A percentile compares a stretch with the other conserved stretches of the same genome.
Evolutionary conservation across 2,113 vertebrate genomes (phyloP).

Genomic region (Odontophorus gujanensis): DNA sequence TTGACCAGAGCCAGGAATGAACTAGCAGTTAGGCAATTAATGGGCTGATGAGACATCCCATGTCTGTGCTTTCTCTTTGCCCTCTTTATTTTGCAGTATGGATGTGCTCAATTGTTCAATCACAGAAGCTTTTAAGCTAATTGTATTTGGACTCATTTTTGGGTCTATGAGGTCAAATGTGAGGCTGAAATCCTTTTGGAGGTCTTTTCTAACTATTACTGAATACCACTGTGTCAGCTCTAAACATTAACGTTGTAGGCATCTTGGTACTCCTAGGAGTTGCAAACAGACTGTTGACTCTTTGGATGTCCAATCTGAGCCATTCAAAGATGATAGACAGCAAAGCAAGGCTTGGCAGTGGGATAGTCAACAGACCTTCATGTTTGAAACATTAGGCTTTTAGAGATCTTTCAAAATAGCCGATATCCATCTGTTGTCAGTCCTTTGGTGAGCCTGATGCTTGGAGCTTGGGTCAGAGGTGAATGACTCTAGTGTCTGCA

Average conservation of each 20-base stretch:
- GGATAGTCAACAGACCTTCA: not conserved
- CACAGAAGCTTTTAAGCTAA: conserved; percentile 50
- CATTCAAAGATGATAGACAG: not conserved
- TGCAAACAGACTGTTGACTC: not conserved
- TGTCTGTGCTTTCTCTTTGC: conserved; percentile 5
- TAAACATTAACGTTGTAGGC: not conserved
- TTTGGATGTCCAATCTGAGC: not conserved
- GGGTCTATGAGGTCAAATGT: not conserved
- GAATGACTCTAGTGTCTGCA: not conserved
- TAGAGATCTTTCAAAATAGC: not conserved
- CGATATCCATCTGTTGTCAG: not conserved
- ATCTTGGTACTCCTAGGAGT: not conserved
- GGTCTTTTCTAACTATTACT: not conserved
- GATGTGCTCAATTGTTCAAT: conserved; percentile 45
- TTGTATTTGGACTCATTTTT: conserved; percentile 3
- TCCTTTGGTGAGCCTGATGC: not conserved
- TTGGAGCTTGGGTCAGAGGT: not conserved
- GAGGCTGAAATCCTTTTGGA: not conserved
- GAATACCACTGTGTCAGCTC: not conserved
- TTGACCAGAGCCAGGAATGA: not conserved
- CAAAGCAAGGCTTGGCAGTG: not conserved
- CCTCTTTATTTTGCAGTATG: conserved; percentile 1
- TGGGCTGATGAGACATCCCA: not conserved
- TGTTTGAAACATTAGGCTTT: not conserved
- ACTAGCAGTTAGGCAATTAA: conserved; percentile 43